Evolutionary conservation across 1,140 invertebrate genomes (phyloP).

Genomic region (Wasmannia auropunctata): DNA sequence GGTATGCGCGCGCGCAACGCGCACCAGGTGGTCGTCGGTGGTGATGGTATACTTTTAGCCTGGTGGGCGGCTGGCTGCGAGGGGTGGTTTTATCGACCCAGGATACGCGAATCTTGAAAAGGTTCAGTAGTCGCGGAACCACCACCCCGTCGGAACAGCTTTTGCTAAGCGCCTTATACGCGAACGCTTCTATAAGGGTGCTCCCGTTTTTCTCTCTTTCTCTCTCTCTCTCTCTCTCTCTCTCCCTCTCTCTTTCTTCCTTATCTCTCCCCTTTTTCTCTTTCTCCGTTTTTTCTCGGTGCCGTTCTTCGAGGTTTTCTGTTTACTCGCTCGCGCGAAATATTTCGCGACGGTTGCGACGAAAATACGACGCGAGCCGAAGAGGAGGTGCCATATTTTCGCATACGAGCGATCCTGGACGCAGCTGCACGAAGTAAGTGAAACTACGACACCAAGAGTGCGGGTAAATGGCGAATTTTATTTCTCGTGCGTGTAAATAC

Average conservation of each 20-base stretch:
- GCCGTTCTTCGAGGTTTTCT: neutral
- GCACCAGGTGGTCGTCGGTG: conserved; percentile 58
- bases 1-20: conserved; percentile 14
- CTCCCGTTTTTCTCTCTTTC: conserved; percentile 24
- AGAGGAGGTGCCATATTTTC: conserved; percentile 28
- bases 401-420: neutral
- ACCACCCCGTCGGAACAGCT: conserved; percentile 78
- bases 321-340: neutral
- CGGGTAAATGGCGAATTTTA: neutral
- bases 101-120: conserved; percentile 73
- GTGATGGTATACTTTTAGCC: conserved; percentile 73
- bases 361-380: neutral
- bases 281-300: neutral
- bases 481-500: neutral
- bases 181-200: conserved; percentile 42
- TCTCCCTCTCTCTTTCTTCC: neutral
- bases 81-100: conserved; percentile 82
- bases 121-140: conserved; percentile 83
- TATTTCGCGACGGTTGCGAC: neutral
- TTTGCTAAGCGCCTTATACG: conserved; percentile 20
- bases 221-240: neutral
- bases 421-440: conserved; percentile 20
- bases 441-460: neutral
- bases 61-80: conserved; percentile 74
- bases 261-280: neutral